These are phyloP conservation scores for Coelogynopora nodosa DNA, from an alignment of 2,888 invertebrate species.

Conservation along the genomic window DNA sequence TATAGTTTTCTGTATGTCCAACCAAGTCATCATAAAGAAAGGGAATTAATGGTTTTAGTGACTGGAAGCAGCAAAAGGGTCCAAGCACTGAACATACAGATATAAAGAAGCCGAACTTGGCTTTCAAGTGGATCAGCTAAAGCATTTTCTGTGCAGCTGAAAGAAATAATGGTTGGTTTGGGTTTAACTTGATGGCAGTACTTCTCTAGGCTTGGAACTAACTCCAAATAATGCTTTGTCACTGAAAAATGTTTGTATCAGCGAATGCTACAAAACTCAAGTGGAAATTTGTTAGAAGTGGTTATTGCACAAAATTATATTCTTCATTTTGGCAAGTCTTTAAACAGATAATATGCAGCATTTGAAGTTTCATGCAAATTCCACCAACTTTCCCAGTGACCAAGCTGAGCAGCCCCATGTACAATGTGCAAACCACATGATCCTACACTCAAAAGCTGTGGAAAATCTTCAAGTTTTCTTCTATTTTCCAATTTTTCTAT, in stretches of 20 bases:
- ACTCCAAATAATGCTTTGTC: not conserved
- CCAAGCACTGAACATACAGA: not conserved
- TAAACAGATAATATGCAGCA: not conserved
- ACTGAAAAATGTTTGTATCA: not conserved
- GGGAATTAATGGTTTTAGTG: not conserved
- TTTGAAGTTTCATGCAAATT: not conserved
- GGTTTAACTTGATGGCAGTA: not conserved
- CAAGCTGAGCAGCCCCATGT: not conserved
- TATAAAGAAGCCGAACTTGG: not conserved
- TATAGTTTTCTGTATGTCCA: not conserved
- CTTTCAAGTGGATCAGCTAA: not conserved
- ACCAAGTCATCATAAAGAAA: not conserved
- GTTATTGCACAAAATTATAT: not conserved
- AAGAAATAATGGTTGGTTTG: not conserved
- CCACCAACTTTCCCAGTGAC: not conserved
- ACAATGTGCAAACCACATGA: not conserved
- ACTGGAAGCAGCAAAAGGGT: not conserved
- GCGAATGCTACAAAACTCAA: not conserved
- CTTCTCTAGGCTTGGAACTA: not conserved
- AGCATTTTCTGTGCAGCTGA: not conserved
- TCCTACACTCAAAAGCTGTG: not conserved
- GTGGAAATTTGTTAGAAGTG: not conserved
- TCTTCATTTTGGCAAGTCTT: not conserved
- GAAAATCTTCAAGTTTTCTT: too few species aligned
- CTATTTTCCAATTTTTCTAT: too few species aligned